Percentiles rank a stretch among this genome's conserved stretches.
Conservation (phyloP, 2,797 vertebrate genomes). For the Hemibagrus guttatus region DNA sequence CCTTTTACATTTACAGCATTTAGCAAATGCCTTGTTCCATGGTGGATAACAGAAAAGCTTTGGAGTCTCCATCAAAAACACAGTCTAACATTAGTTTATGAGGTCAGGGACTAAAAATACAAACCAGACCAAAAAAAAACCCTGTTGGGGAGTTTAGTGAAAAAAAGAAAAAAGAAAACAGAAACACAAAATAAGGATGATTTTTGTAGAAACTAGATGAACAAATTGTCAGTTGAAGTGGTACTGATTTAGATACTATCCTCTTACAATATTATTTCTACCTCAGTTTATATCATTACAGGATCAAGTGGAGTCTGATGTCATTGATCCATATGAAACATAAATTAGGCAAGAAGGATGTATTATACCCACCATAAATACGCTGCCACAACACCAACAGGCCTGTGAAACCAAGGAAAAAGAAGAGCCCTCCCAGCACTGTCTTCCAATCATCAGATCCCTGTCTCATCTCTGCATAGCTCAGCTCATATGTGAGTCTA, state of each 20-base stretch:
- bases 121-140: neutral
- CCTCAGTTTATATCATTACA: neutral
- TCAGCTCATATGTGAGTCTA: conserved; percentile 60
- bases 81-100: neutral
- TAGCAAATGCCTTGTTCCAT: neutral
- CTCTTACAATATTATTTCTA: neutral
- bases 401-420: conserved; percentile 71
- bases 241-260: neutral
- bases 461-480: conserved; percentile 64
- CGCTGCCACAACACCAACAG: conserved; percentile 76
- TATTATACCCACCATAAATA: conserved; percentile 64
- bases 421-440: conserved; percentile 65
- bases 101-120: neutral
- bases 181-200: neutral
- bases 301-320: neutral
- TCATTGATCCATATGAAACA: neutral
- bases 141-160: neutral
- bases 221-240: neutral
- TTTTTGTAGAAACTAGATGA: neutral
- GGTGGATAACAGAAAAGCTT: neutral
- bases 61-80: neutral
- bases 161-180: neutral
- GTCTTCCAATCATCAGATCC: conserved; percentile 75
- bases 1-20: neutral
- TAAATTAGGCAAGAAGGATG: neutral